Evolutionary conservation across 2,797 vertebrate species (phyloP).

Genomic region (Aythya fuligula): DNA sequence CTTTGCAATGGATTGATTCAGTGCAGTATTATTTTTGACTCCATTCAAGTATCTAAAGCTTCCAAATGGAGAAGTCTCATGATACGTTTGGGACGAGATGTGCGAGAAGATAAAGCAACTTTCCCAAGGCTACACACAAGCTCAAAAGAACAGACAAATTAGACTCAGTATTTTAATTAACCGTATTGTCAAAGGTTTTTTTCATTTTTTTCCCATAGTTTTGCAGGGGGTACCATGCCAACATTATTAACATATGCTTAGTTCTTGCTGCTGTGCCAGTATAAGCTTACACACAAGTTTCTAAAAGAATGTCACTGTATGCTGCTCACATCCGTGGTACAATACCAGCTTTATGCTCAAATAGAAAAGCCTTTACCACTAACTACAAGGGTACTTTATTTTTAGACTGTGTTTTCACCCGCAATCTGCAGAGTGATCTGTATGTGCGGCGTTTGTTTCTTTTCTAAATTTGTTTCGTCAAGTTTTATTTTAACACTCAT

Average conservation of each 20-base stretch:
- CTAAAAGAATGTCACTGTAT: neutral
- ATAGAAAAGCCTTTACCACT: neutral
- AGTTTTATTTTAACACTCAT: neutral
- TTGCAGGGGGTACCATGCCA: neutral
- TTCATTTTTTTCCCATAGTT: neutral
- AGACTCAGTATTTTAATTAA: neutral
- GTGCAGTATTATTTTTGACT: neutral
- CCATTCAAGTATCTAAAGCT: neutral
- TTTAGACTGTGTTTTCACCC: slow-evolving; percentile 39
- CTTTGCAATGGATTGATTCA: neutral
- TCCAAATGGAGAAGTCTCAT: slow-evolving; percentile 6
- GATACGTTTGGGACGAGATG: neutral
- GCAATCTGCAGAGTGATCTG: neutral
- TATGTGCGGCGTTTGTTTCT: slow-evolving; percentile 3
- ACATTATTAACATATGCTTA: neutral
- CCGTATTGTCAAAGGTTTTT: neutral
- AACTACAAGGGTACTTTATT: slow-evolving; percentile 46
- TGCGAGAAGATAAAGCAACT: slow-evolving; percentile 14
- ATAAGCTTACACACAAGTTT: neutral
- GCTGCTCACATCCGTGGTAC: neutral
- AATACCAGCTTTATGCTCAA: slow-evolving; percentile 36
- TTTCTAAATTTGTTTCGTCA: neutral
- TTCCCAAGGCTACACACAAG: slow-evolving; percentile 37
- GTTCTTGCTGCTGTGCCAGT: slow-evolving; percentile 18
- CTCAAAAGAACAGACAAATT: neutral